Base-by-base conservation (phyloP, 2,888 invertebrate species). In the Hirudinaria manillensis region DNA sequence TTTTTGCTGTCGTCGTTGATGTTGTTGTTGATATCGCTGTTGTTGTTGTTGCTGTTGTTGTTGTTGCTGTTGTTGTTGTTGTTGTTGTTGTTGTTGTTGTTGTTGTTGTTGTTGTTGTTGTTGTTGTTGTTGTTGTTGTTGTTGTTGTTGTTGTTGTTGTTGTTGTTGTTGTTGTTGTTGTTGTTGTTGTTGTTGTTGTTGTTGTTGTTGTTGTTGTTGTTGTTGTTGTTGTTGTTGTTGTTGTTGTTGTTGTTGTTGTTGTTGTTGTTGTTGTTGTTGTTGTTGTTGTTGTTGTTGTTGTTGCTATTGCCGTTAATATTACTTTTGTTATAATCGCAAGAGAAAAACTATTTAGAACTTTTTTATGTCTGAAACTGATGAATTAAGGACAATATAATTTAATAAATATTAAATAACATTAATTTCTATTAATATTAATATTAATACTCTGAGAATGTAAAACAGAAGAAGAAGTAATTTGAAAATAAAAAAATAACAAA, bases 281-380 rank as follows among this genome's bases (percentile, higher is more conserved):
- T 73, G 2, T 65, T 73, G 66, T 65, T 73, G 66, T 65, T 73
- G 66, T 4, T 73, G 66, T 4, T 73, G 51, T 65, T 73, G 51
- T 65, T 73, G 66, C 73, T 73, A 73, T 65, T 73, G 66, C 73
- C 51, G 66, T 65, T 73, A 73, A 56, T 73, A 73, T 24, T 73
- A 73, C 73, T 72, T 68, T 65, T 72, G 67, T 32, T 67, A 67
- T 32, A 24, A 72, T 65, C 67, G 21, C 21, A 73, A 7, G n/a
- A n/a, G n/a, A n/a, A n/a, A n/a, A n/a, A n/a, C n/a, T n/a, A n/a
- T n/a, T n/a, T n/a, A n/a, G n/a, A n/a, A n/a, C n/a, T n/a, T n/a
- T n/a, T n/a, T n/a, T n/a, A n/a, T n/a, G n/a, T n/a, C n/a, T n/a
- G n/a, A n/a, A n/a, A n/a, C n/a, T n/a, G n/a, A n/a, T n/a, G n/a